Evolutionary conservation across 2,888 invertebrate species (phyloP), one percentile per base, ranked within the genome.

Genomic region (Perdita meconis): DNA sequence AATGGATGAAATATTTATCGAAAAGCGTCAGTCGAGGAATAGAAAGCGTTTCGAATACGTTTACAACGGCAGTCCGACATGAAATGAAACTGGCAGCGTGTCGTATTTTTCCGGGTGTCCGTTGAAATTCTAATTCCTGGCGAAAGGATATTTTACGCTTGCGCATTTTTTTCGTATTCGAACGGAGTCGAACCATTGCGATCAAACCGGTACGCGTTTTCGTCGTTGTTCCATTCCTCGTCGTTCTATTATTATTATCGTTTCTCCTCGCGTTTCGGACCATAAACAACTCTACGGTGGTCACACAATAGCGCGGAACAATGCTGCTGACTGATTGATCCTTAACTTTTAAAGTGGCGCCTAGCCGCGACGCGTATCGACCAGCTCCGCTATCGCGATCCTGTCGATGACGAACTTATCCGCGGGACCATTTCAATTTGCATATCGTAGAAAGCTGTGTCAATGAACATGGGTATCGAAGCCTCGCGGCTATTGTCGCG

Each of bases 321-420:
- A 78, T 78, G 50, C 55, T 22, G 16, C 40, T 64, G 70, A 63
- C 78, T 78, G 78, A 78, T 78, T 78, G 78, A 78, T 78, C 78
- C 78, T 77, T 78, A 78, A 78, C 78, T 78, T 78, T 78, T 78
- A 69, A 78, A 78, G 71, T 70, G 65, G 57, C 69, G 63, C 40
- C 42, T n/a, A 47, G 34, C 22, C 34, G 50, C 51, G n/a, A 10
- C 44, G 34, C 57, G 65, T 53, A 51, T 67, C 40, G 64, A 42
- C 12, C 42, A 34, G n/a, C 19, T 10, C 19, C 19, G 34, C 42
- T 12, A 24, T 19, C 36, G 22, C 40, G 60, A 53, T 51, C 34
- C 42, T 53, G 59, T 70, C 74, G 74, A 70, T 63, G 34, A 8
- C 42, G 63, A 67, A 57, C 68, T 69, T 77, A 77, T 40, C 36